Conservation (phyloP, 2,113 vertebrate genomes). For the Mastomys natalensis region DNA sequence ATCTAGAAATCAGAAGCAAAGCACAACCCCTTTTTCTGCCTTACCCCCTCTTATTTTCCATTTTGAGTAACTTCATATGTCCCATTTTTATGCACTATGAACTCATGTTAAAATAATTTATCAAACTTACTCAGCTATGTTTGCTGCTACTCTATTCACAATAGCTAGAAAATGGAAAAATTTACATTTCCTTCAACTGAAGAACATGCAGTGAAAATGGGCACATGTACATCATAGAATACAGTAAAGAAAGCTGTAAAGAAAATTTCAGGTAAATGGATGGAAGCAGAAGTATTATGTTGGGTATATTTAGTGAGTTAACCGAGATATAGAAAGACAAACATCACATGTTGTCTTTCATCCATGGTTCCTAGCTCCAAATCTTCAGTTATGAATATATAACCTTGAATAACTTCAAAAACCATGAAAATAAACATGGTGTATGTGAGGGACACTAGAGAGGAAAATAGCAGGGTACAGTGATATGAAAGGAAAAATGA, state of each 20-base stretch:
- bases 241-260: not conserved
- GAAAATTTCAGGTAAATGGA: not conserved
- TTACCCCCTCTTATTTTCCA: not conserved
- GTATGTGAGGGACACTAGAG: not conserved
- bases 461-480: not conserved
- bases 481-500: not conserved
- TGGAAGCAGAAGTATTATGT: not conserved
- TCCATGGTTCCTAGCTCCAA: not conserved
- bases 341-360: not conserved
- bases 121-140: not conserved
- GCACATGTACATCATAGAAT: too few relatives aligned
- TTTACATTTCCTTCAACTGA: not conserved
- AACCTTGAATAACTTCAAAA: not conserved
- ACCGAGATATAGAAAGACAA: not conserved
- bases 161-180: not conserved
- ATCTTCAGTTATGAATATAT: not conserved
- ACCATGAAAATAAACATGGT: not conserved
- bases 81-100: not conserved
- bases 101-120: not conserved
- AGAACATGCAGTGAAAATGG: not conserved
- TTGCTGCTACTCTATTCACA: not conserved
- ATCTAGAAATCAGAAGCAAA: not conserved
- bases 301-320: not conserved
- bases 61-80: not conserved
- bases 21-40: not conserved